Base-by-base conservation (phyloP, 2,888 invertebrate genomes). In the Thera obeliscata region DNA sequence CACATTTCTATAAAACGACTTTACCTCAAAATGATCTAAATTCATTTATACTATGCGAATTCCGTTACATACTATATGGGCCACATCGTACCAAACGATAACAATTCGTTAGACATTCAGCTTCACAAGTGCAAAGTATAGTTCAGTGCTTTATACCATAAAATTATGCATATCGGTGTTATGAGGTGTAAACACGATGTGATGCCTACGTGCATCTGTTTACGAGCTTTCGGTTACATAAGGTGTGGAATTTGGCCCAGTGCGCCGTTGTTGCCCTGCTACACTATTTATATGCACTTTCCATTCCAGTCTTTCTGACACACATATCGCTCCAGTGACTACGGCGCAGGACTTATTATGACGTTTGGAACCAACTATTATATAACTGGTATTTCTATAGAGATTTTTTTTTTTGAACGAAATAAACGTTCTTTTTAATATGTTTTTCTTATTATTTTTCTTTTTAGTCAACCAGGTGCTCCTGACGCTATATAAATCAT, bases 201-300 rank as follows among this genome's bases (percentile, higher is more conserved):
- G 75, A 76, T 77, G 78, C 73, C 81, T 69, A 78, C 79, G 76
- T 77, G 79, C 81, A 81, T 81, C 86, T 91, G 90, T 90, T 91
- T 92, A 92, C 87, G 87, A 87, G 84, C 79, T 83, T 78, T 76
- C 81, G 67, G 84, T 90, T 90, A 87, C 87, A 88, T 90, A 83
- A 83, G 81, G 77, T 78, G 76, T 73, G 78, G 81, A 89, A 91
- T 86, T 78, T 82, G 85, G 82, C 84, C 84, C 84, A 86, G 82
- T 84, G 81, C 77, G 79, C 55, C 83, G 84, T 83, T 81, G 80
- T 79, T 71, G 63, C 63, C 65, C 56, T 66, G 64, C 65, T 65
- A 48, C 54, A 85, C 87, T 88, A 89, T 91, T 90, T 89, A 90
- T 90, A 89, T 80, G 80, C 86, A 86, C 86, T 88, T 89, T 89